Base-by-base conservation (phyloP, 2,888 invertebrate species). In the Phrixothrix hirtus region DNA sequence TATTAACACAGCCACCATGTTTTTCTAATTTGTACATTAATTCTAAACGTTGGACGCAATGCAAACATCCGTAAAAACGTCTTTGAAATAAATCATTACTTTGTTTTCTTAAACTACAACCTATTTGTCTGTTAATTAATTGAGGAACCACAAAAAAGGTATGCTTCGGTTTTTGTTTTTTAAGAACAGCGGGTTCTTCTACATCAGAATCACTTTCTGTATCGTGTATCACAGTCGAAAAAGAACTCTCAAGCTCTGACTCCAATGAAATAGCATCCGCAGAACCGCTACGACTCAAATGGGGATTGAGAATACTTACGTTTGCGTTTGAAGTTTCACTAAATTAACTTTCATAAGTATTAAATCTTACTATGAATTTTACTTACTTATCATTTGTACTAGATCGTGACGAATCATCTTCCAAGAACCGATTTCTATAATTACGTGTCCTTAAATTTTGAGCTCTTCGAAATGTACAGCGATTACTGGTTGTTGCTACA, bases 1-100 rank as follows among this genome's bases (percentile, higher is more conserved):
- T 87, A 78, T 96, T 96, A 1, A 96, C 95, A 79, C 95, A 95
- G 55, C 95, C 95, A 64, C 78, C 81, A 74, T 96, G 96, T 59
- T 85, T 84, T 55, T 86, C 82, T 64, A 96, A 79, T 66, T 84
- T 83, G 64, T 87, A 85, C 74, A 88, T 83, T 35, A 91, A 80
- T 70, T 91, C 85, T 70, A 96, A 79, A 61, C 92, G 84, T 74
- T 92, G 88, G 6, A 93, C 88, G 59, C 85, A 83, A 68, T 90
- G 87, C 14, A 93, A 79, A 1, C 93, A 92, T 1, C 89, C 88
- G 66, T 91, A 91, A 74, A 88, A 89, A 36, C 83, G 80, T 58
- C 82, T 80, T 55, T 86, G 83, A 71, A 92, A 89, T 49, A 81
- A 75, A 55, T 76, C 75, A 54, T 78, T 78, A 35, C 70, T 75